Base-by-base conservation (phyloP, 1,140 invertebrate genomes). In the Drosophila prosaltans region DNA sequence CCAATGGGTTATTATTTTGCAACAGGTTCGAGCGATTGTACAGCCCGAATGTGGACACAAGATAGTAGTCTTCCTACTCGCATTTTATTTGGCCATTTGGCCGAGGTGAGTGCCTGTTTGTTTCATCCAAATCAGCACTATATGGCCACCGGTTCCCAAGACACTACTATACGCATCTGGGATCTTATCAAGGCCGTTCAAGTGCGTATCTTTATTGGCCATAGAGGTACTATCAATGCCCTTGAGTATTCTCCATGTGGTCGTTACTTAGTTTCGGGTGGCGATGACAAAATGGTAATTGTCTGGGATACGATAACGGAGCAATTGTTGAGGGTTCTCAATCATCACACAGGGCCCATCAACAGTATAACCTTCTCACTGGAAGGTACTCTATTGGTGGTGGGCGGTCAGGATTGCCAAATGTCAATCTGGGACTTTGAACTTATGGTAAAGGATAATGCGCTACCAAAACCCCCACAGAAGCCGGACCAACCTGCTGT, bases 81-180 rank as follows among this genome's bases (percentile, higher is more conserved):
- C 2, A 41, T 88, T 1, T 26, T 88, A 0, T 30, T n/a, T 8
- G 83, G 83, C 0, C 83, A 86, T 21, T 9, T 88, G 28, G 83
- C 72, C 0, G 72, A 74, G 5, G 43, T 86, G 1, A 40, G 11
- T 16, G 69, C 59, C n/a, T 82, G 76, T 16, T 2, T 65, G 1
- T 86, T 86, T 9, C 83, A 86, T 60, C 72, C 76, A 0, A 86
- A 88, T 55, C 57, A 80, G 5, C 69, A 77, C 6, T 88, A 86
- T 5, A 9, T 86, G 26, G 83, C 83, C 62, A 83, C 83, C 0
- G 83, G 80, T n/a, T 86, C 83, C 0, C 72, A 58, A 0, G 83
- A 86, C 16, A 62, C 71, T 28, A 86, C 83, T 0, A 73, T 83
- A 0, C 41, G 83, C 5, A 6, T 86, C 6, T 86, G 83, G 83